Evolutionary conservation across 2,113 vertebrate genomes (phyloP), one percentile per base, ranked within the genome.

Genomic region (Eulacestoma nigropectus): DNA sequence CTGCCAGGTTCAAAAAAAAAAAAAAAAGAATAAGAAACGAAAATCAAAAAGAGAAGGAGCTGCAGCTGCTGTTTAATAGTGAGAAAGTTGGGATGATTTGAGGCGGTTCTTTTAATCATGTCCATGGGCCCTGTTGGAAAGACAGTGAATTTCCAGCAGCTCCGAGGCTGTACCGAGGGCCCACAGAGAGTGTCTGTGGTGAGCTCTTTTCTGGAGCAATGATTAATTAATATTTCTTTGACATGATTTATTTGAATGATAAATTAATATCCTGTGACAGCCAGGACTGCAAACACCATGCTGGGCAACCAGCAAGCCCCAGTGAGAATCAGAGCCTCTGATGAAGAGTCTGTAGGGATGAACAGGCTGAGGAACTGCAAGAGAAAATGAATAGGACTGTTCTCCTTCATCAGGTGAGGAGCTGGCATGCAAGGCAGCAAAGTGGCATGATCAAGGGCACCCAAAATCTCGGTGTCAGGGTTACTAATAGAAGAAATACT

Each of bases 81-180:
- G 87, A 95, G 82, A 86, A 97, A 96, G 91, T 96, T 97, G 88
- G 93, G 95, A 93, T 93, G 90, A 96, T 97, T 68, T 46, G 85
- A 86, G 73, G 50, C 52, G 2, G 74, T 93, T 97, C 93, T 84
- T 93, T 94, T 95, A 94, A 96, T 97, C 92, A 92, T 69, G 53
- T 93, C 95, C 81, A 74, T 74, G 37, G 90, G 94, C 91, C 11
- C 3, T 33, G 64, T 69, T 94, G 3, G 3, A 85, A 91, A 92
- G 84, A 57, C 53, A 56, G 35, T 19, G 86, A 52, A 46, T 44
- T 82, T 90, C 80, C 72, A 95, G 74, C 46, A 81, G 80, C 89
- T 96, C 76, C 11, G 1, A 69, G 90, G 72, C 73, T 91, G n/a
- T 49, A 30, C 33, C 0, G 1, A 73, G 56, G 78, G 77, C 72